phyloP scores from a whole-genome alignment of 2,888 invertebrate species.

The Drosophila mettleri region DNA sequence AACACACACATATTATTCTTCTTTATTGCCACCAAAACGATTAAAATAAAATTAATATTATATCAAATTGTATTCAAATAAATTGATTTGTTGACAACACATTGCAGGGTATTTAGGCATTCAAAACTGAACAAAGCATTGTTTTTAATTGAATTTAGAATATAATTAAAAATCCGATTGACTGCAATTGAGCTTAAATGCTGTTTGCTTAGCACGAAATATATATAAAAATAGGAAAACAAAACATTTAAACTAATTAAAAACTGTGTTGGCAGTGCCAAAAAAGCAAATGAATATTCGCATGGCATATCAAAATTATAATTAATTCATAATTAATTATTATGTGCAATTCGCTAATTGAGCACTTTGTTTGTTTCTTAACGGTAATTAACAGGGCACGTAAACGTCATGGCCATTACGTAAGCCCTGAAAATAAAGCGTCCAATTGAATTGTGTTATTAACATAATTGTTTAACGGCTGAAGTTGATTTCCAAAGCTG shows the following conservation, averaged over 20 bases:
- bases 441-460: slow-evolving; percentile 34
- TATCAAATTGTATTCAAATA: neutral
- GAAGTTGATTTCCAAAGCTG: slow-evolving; percentile 6
- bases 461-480: slow-evolving; percentile 25
- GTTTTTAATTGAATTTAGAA: slow-evolving; percentile 30
- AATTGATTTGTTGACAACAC: no score
- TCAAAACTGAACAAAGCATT: neutral
- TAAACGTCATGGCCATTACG: slow-evolving; percentile 2
- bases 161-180: slow-evolving; percentile 28
- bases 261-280: neutral
- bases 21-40: neutral
- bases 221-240: neutral
- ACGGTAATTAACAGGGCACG: slow-evolving; percentile 1
- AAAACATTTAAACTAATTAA: neutral
- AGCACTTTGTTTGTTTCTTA: neutral
- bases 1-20: neutral
- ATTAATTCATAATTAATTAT: slow-evolving; percentile 16
- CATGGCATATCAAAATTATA: slow-evolving; percentile 1
- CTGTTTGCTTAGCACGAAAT: slow-evolving; percentile 9
- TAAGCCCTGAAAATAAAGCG: slow-evolving; percentile 2
- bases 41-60: neutral
- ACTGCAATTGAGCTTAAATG: slow-evolving; percentile 11
- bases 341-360: slow-evolving; percentile 1
- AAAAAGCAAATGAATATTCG: slow-evolving; percentile 1
- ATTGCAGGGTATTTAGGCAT: slow-evolving; percentile 7